Evolutionary conservation across 2,888 invertebrate species (phyloP), one percentile per base, ranked within the genome.

Genomic region (Mesochorus sp.): DNA sequence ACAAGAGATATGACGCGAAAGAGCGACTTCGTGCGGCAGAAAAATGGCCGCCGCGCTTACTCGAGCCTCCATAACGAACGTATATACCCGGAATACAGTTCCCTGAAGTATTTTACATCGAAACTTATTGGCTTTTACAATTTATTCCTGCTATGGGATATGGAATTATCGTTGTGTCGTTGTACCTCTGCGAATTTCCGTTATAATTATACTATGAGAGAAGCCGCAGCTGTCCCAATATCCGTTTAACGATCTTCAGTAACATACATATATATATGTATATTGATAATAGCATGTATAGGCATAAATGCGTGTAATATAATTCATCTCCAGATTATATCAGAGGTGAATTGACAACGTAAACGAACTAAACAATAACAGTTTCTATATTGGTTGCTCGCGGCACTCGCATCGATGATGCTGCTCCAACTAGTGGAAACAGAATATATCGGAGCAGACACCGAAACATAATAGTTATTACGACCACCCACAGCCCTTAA

Each of bases 181-280:
- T 55, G 55, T 39, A 24, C 34, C 62, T 57, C 57, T 10, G 57
- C 19, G 49, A 73, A 73, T 49, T 73, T 73, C 26, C 57, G 28
- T 73, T 66, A 37, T 66, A 59, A 73, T 66, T 49, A 66, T n/a
- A n/a, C 10, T 49, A 66, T 73, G 73, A 17, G 73, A 73, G 57
- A 66, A 24, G 37, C 26, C 28, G 51, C 66, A 73, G 57, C 66
- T 73, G 73, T 73, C 64, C 47, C 39, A 59, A 73, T 73, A 57
- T 49, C 28, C 12, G 31, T 10, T 55, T 55, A 34, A 31, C 34
- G 24, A 55, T 53, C 53, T 31, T 49, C 17, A 24, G 24, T 14
- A 28, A 47, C 21, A 6, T n/a, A 51, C 28, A 51, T 8, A 28
- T 37, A 24, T 24, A 59, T 26, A 14, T 59, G 47, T 57, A 57